Base-by-base conservation (phyloP, 1,140 invertebrate species). In the Vanessa atalanta region DNA sequence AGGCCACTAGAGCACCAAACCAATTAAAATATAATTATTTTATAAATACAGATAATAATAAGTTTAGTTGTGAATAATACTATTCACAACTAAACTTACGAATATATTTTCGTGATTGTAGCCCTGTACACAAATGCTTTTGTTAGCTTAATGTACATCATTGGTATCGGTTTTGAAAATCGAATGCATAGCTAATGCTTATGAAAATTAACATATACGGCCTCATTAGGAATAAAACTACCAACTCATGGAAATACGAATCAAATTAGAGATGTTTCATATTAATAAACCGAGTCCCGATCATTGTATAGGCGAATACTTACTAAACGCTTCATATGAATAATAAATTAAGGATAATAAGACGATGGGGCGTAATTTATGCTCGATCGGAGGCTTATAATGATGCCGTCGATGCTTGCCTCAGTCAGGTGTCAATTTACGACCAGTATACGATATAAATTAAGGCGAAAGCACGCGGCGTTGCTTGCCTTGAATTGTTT, bases 391-490 rank as follows among this genome's bases (percentile, higher is more conserved):
- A 61, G 55, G 72, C 65, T 72, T 70, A 79, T 71, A 69, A 69
- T 70, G 73, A 63, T 23, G 67, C 15, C 43, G 37, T 50, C 16
- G 47, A 47, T 67, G 50, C 47, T 13, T 60, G 51, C 71, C 55
- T 20, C 64, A 15, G 65, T 68, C 72, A 82, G 72, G 76, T 82
- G 80, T 80, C 78, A 82, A 80, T 82, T 82, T 82, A 79, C 77
- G 66, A 51, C 55, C 68, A 20, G 51, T 26, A 23, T 15, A 3
- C 1, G 12, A 14, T 14, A 50, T 50, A 16, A 65, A 23, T 65
- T 8, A 9, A 4, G 7, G 37, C 37, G 9, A 43, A 43, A 43
- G 37, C 37, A 43, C 37, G 37, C 37, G 37, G 7, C 15, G 63
- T 9, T 14, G 16, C 1, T 65, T 11, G 61, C 61, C 9, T 37